These are phyloP conservation scores for Eira barbara DNA, from an alignment of 2,113 vertebrate genomes.

Conservation along the genomic window DNA sequence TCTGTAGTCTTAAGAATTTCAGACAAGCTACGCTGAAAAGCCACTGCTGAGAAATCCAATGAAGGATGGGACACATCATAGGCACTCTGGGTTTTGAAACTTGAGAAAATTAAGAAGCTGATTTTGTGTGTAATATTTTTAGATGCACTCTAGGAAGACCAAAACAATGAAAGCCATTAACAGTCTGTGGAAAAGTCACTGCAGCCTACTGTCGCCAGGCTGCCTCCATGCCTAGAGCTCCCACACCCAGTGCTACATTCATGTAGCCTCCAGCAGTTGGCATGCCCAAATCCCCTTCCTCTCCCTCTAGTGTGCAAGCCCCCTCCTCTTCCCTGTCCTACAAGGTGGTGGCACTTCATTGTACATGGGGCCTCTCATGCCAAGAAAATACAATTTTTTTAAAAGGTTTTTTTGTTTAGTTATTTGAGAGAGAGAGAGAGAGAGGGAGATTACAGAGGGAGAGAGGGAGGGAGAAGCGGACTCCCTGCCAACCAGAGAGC, in stretches of 20 bases:
- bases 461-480: too few relatives aligned
- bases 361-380: constrained; percentile 88
- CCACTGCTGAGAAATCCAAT: constrained; percentile 79
- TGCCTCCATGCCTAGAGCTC: constrained; percentile 91
- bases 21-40: constrained; percentile 80
- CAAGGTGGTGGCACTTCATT: constrained; percentile 83
- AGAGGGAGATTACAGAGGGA: too few relatives aligned
- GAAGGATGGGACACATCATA: constrained; percentile 80
- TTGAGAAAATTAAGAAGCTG: constrained; percentile 83
- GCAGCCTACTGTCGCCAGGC: constrained; percentile 88
- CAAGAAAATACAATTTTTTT: constrained; percentile 4
- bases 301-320: constrained; percentile 84
- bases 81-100: constrained; percentile 81
- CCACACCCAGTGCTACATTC: constrained; percentile 86
- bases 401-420: too few relatives aligned
- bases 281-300: constrained; percentile 89
- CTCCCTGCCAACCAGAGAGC: too few relatives aligned
- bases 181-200: constrained; percentile 98
- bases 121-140: constrained; percentile 81
- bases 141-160: constrained; percentile 89
- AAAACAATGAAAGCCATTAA: constrained; percentile 95
- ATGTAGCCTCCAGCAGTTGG: constrained; percentile 91
- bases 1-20: constrained; percentile 79
- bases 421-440: too few relatives aligned
- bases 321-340: constrained; percentile 89